phyloP scores from a whole-genome alignment of 2,113 vertebrate species.

The Sinocyclocheilus grahami region DNA sequence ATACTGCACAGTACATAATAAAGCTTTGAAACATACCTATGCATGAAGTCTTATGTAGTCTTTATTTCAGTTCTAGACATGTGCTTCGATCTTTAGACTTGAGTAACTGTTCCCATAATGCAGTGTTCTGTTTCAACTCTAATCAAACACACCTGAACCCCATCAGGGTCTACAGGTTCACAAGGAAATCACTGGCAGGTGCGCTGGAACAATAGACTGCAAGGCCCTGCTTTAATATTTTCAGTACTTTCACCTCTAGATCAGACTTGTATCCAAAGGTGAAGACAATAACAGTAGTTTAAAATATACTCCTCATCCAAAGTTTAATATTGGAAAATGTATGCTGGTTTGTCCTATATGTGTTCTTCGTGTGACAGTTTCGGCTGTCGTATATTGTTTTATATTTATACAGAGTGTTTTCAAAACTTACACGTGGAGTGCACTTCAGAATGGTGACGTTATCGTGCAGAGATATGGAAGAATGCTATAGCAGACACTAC shows the following conservation, averaged over 20 bases:
- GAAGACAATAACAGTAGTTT: not conserved
- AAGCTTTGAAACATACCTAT: not conserved
- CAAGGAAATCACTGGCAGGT: not conserved
- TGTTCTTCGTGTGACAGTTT: not conserved
- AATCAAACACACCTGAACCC: conserved; percentile 9
- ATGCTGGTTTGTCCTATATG: not conserved
- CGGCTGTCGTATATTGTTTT: not conserved
- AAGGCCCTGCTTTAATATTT: not conserved
- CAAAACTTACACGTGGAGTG: not conserved
- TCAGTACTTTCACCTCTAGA: not conserved
- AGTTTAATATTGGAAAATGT: not conserved
- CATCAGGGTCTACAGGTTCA: conserved; percentile 6
- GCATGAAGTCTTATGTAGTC: not conserved
- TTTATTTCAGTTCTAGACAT: not conserved
- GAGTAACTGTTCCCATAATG: not conserved
- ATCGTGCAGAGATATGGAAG: not conserved
- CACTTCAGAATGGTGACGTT: not conserved
- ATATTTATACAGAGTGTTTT: not conserved
- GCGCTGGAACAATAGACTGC: not conserved
- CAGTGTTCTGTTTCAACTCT: not conserved
- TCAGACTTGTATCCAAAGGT: not conserved
- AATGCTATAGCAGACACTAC: not conserved
- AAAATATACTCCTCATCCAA: not conserved
- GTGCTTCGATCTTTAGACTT: not conserved
- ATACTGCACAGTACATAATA: not conserved